phyloP scores from a whole-genome alignment of 2,888 invertebrate species.

The Anthophora plumipes region DNA sequence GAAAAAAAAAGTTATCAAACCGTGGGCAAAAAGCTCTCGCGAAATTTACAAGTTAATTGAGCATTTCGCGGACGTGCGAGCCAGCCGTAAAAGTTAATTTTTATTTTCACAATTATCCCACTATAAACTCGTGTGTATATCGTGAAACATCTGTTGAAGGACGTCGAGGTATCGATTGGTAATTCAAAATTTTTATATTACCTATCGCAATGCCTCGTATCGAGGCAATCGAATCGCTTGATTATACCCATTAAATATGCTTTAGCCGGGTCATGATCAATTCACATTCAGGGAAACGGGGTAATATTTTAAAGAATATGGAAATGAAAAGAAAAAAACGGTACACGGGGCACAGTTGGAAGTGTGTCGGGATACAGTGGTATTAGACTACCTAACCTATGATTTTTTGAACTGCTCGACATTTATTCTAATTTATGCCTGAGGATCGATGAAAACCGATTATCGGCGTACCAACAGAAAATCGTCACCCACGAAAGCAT shows the following conservation, averaged over 20 bases:
- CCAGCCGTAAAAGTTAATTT: background rate
- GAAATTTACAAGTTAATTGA: background rate
- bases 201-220: background rate
- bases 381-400: background rate
- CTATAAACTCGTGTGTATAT: background rate
- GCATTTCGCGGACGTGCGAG: background rate
- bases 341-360: background rate
- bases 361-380: background rate
- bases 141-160: background rate
- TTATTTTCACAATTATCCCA: background rate
- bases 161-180: background rate
- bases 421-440: background rate
- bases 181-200: background rate
- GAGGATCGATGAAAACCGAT: background rate
- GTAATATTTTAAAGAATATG: background rate
- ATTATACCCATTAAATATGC: background rate
- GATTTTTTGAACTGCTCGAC: background rate
- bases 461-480: background rate
- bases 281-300: background rate
- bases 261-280: background rate
- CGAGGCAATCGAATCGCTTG: conserved; percentile 8
- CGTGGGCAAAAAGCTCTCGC: background rate
- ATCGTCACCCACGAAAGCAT: background rate
- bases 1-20: background rate
- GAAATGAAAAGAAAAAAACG: background rate